Base-by-base conservation (phyloP, 1,140 invertebrate species). In the Caenorhabditis latens region DNA sequence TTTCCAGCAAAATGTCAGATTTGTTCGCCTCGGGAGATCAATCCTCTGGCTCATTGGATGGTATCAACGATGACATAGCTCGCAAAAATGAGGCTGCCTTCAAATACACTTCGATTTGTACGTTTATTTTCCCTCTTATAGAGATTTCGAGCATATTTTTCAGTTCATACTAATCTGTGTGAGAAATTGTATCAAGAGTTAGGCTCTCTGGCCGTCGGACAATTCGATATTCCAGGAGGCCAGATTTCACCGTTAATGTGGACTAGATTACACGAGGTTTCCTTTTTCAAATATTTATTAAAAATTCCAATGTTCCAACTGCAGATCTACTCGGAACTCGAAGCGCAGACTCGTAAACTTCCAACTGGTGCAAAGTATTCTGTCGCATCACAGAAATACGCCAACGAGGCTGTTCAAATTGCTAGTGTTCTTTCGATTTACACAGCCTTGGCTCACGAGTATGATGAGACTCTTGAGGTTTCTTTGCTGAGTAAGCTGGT, bases 181-280 rank as follows among this genome's bases (percentile, higher is more conserved):
- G 71, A 79, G 19, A 79, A 79, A 50, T 40, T 79, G 46, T 79
- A 79, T 53, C 71, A 79, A 11, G 71, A 79, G 40, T 53, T 79
- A 11, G 50, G 46, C 19, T 6, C 71, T 11, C 40, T 79, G 46
- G 71, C 71, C 1, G 24, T 79, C n/a, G 71, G 71, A 21, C 46
- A 79, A n/a, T 79, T 79, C 21, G 71, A 79, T 24, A 79, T 79
- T 79, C 71, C 71, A 19, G 46, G n/a, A 79, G 71, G 71, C 1
- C 71, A 79, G 19, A 79, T 79, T 42, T 79, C 71, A 42, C 71
- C 71, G 11, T 5, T 79, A 5, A 79, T 79, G 71, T 79, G 71
- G 71, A 79, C 71, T 7, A 50, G 71, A 24, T 46, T 79, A 24
- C 71, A 79, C 50, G 71, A 79, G 71, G 71, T 53, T 53, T 32